Conservation (phyloP, 2,888 invertebrate species). For the Sarcophaga rosellei region DNA sequence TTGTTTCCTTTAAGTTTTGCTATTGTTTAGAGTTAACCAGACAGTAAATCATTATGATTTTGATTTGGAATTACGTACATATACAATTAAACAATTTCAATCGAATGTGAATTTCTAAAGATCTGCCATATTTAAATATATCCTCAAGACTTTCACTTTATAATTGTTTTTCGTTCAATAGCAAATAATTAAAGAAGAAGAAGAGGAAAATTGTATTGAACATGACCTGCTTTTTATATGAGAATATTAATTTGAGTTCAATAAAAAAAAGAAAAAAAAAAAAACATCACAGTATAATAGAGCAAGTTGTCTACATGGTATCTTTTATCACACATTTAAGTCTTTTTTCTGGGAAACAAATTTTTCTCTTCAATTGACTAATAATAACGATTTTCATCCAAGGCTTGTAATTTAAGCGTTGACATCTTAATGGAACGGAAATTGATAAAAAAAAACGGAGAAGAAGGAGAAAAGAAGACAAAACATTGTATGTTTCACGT, state of each 20-base stretch:
- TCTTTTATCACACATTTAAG: neutral
- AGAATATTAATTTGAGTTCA: neutral
- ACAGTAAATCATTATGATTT: too few species aligned
- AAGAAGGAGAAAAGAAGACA: neutral
- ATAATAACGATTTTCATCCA: neutral
- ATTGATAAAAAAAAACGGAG: conserved; percentile 63
- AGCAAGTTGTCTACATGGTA: neutral
- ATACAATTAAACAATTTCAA: too few species aligned
- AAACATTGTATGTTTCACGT: conserved; percentile 18
- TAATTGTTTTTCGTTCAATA: too few species aligned
- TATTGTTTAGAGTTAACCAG: too few species aligned
- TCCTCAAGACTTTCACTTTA: too few species aligned
- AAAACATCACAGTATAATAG: neutral
- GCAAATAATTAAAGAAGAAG: too few species aligned
- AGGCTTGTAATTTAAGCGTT: conserved; percentile 59
- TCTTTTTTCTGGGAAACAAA: neutral
- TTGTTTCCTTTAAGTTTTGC: too few species aligned
- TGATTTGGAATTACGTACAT: too few species aligned
- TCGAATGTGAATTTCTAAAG: too few species aligned
- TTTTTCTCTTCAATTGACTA: neutral
- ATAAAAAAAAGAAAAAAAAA: neutral
- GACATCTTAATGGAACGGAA: conserved; percentile 72
- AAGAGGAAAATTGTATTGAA: neutral
- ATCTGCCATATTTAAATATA: too few species aligned
- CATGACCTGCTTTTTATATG: neutral